These are phyloP conservation scores for Folsomia candida DNA, from an alignment of 2,888 invertebrate species.

Conservation along the genomic window DNA sequence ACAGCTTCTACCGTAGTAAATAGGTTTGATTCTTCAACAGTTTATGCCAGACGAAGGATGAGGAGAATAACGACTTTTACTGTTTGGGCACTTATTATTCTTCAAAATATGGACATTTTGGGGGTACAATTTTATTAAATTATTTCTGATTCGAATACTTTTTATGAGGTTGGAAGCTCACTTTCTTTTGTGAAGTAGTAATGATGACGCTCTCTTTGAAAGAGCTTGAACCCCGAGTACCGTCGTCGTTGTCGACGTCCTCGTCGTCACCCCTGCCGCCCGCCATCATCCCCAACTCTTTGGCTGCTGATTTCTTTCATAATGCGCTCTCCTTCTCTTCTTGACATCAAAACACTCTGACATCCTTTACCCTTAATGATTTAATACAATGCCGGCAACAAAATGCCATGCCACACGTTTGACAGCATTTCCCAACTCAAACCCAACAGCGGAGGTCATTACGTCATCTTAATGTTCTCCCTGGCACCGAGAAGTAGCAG, in stretches of 20 bases:
- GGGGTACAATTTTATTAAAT: too few species aligned
- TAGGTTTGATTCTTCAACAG: not conserved
- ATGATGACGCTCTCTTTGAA: too few species aligned
- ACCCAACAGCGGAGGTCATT: not conserved
- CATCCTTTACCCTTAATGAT: conserved; percentile 15
- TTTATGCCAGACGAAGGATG: not conserved
- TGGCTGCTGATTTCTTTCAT: not conserved
- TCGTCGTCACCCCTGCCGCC: too few species aligned
- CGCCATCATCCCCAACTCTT: not conserved
- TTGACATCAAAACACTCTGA: not conserved
- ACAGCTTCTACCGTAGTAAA: conserved; percentile 8
- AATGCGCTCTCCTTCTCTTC: too few species aligned
- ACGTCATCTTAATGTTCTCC: conserved; percentile 1
- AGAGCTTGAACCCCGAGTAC: too few species aligned
- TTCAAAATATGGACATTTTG: too few species aligned
- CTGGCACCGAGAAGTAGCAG: too few species aligned
- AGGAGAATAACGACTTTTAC: not conserved
- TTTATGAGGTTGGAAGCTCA: not conserved
- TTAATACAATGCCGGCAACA: conserved; percentile 14
- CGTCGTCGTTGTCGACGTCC: too few species aligned
- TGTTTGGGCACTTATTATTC: not conserved
- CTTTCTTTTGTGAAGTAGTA: too few species aligned
- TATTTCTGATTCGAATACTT: too few species aligned
- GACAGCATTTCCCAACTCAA: not conserved
- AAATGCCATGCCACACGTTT: not conserved